These are phyloP conservation scores for Scopus umbretta DNA, from an alignment of 2,113 vertebrate species.

Conservation along the genomic window DNA sequence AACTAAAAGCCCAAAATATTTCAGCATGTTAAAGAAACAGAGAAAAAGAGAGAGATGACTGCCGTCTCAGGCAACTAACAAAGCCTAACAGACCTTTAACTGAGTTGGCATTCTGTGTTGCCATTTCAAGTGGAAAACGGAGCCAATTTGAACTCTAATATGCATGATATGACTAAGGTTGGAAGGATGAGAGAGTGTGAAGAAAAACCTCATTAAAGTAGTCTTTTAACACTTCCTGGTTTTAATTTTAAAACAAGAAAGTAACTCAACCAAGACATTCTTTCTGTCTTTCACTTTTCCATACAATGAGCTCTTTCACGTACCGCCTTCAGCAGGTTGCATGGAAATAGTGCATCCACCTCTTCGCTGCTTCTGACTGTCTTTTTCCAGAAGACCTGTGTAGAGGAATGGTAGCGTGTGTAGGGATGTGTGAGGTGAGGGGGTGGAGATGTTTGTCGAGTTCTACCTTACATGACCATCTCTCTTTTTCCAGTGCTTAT, in stretches of 20 bases:
- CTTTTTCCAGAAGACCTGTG: background rate
- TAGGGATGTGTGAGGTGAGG: background rate
- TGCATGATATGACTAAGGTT: background rate
- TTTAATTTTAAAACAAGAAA: background rate
- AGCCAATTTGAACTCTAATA: background rate
- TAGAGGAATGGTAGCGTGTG: background rate
- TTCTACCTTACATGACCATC: background rate
- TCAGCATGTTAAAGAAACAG: background rate
- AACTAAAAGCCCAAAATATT: background rate
- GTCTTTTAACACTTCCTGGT: background rate
- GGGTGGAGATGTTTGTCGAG: background rate
- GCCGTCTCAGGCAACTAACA: background rate
- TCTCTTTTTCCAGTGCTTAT: background rate
- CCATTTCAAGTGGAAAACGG: background rate
- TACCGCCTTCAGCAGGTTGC: background rate
- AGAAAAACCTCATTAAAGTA: background rate
- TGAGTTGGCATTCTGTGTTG: background rate
- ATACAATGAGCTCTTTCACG: background rate
- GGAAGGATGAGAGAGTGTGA: background rate
- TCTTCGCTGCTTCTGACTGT: background rate
- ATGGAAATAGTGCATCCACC: background rate
- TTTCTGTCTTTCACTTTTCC: background rate
- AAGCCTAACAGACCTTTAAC: background rate
- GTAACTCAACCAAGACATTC: background rate
- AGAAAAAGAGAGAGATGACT: background rate